Conservation (phyloP, 2,888 invertebrate genomes). For the Thumatha senex region DNA sequence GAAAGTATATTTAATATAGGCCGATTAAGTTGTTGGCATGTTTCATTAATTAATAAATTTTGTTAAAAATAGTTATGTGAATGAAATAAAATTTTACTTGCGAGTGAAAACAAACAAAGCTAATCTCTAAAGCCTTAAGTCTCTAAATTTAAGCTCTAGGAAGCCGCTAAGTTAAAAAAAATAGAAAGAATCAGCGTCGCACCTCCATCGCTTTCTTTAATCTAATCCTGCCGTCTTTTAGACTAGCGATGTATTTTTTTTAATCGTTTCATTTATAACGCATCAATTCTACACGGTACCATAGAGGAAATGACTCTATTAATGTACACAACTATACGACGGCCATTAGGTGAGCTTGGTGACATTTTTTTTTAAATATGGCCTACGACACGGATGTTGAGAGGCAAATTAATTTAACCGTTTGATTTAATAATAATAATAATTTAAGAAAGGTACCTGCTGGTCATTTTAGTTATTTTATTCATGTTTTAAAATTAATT, state of each 20-base stretch:
- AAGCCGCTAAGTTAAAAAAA: too few species aligned
- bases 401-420: constrained; percentile 25
- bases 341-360: constrained; percentile 52
- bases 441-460: not conserved
- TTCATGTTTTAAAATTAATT: not conserved
- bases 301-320: constrained; percentile 67
- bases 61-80: too few species aligned
- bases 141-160: too few species aligned
- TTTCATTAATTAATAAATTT: too few species aligned
- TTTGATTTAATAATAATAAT: constrained; percentile 11
- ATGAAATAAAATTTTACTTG: too few species aligned
- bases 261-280: constrained; percentile 68
- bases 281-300: constrained; percentile 60
- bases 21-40: too few species aligned
- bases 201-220: constrained; percentile 32
- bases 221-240: constrained; percentile 36
- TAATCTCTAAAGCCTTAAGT: too few species aligned
- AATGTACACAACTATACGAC: constrained; percentile 44
- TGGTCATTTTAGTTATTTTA: not conserved
- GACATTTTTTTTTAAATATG: constrained; percentile 36
- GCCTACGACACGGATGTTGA: constrained; percentile 18
- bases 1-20: too few species aligned
- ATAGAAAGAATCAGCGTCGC: not conserved
- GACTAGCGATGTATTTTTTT: constrained; percentile 55
- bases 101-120: too few species aligned